These are phyloP conservation scores for Campodea augens DNA, from an alignment of 1,140 invertebrate species.

Conservation along the genomic window DNA sequence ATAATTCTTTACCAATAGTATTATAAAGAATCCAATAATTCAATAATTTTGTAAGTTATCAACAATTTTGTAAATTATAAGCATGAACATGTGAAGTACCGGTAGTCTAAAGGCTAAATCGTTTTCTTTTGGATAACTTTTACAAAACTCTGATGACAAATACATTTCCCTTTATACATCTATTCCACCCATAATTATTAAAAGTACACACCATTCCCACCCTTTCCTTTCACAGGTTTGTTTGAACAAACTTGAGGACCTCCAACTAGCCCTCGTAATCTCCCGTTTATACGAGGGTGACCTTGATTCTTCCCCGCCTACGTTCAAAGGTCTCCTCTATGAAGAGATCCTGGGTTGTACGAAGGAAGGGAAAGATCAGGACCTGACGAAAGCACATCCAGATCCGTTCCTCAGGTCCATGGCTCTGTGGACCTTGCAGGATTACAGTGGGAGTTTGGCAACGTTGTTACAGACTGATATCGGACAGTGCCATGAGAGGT, in stretches of 20 bases:
- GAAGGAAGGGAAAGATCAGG: slow-evolving; percentile 43
- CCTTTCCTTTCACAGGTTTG: slow-evolving; percentile 43
- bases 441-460: slow-evolving; percentile 70
- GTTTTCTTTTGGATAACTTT: no score
- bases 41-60: no score
- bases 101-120: no score
- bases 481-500: slow-evolving; percentile 52
- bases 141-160: no score
- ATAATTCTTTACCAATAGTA: no score
- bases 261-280: slow-evolving; percentile 90
- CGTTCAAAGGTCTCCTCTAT: slow-evolving; percentile 52
- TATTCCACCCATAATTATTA: no score
- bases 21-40: no score
- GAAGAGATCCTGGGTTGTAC: slow-evolving; percentile 39
- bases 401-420: slow-evolving; percentile 96
- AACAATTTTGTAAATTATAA: no score
- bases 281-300: slow-evolving; percentile 74
- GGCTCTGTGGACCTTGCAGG: slow-evolving; percentile 90
- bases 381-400: slow-evolving; percentile 52
- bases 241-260: slow-evolving; percentile 79
- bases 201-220: no score
- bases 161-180: no score
- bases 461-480: slow-evolving; percentile 71
- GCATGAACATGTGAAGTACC: no score
- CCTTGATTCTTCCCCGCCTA: slow-evolving; percentile 46